Percentiles rank a stretch among this genome's conserved stretches.
These are phyloP conservation scores for Ailurus styani DNA, from an alignment of 2,113 vertebrate species.

Conservation along the genomic window DNA sequence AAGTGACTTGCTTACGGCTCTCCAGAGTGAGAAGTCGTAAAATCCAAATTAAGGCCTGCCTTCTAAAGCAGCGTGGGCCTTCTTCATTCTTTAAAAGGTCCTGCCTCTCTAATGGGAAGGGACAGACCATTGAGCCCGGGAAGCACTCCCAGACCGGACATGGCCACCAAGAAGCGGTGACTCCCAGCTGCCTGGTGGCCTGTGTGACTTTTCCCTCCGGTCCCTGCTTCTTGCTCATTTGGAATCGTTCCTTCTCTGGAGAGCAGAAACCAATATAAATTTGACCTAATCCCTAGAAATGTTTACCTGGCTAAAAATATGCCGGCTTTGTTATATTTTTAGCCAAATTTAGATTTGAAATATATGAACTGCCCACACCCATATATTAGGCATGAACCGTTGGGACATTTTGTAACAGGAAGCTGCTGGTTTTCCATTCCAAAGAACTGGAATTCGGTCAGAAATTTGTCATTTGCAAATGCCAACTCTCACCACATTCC, in stretches of 20 bases:
- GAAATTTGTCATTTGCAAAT: conserved; percentile 77
- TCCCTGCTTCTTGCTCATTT: not conserved
- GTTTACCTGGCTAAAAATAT: conserved; percentile 82
- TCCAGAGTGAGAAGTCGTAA: not conserved
- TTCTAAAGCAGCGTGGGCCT: not conserved
- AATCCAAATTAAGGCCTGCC: not conserved
- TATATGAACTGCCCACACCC: conserved; percentile 71
- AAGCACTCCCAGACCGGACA: not conserved
- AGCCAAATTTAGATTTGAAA: conserved; percentile 75
- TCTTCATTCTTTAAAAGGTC: not conserved
- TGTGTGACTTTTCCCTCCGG: not conserved
- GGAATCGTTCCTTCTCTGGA: conserved; percentile 35
- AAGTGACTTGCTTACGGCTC: not conserved
- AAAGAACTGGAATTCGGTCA: conserved; percentile 82
- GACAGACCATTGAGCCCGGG: not conserved
- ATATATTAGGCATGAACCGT: conserved; percentile 78
- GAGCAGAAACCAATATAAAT: conserved; percentile 43
- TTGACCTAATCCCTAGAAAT: conserved; percentile 65
- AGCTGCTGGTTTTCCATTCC: conserved; percentile 85
- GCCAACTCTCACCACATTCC: conserved; percentile 59
- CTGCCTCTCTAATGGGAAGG: not conserved
- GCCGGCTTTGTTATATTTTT: conserved; percentile 73
- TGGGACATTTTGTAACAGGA: conserved; percentile 87
- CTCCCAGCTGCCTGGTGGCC: not conserved
- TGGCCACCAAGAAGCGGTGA: not conserved